Conservation (phyloP, 2,888 invertebrate species). For the Drosophila paramelanica region DNA sequence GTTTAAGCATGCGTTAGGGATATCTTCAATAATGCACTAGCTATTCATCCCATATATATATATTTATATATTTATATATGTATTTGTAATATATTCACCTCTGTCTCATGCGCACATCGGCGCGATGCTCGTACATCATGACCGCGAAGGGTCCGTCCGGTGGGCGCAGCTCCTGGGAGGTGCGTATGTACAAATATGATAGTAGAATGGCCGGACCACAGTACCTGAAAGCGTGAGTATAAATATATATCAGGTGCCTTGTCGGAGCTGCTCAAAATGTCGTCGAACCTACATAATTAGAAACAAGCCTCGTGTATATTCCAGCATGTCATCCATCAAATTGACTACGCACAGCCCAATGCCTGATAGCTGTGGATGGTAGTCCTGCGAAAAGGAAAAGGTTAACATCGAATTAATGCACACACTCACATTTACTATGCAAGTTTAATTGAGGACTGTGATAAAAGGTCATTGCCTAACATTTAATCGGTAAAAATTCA, state of each 20-base stretch:
- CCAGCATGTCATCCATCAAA: slow-evolving; percentile 88
- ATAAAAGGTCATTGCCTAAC: slow-evolving; percentile 24
- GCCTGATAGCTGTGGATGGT: slow-evolving; percentile 86
- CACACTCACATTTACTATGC: neutral
- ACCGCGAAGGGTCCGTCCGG: slow-evolving; percentile 86
- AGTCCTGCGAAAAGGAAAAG: slow-evolving; percentile 84
- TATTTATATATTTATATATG: no score
- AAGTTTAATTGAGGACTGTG: slow-evolving; percentile 2
- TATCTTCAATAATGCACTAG: no score
- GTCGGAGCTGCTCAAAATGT: neutral
- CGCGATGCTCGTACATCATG: slow-evolving; percentile 86
- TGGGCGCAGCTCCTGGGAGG: slow-evolving; percentile 87
- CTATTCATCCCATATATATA: no score
- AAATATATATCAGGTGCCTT: neutral
- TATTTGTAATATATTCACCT: slow-evolving; percentile 69
- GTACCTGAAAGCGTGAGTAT: slow-evolving; percentile 74
- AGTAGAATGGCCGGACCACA: slow-evolving; percentile 86
- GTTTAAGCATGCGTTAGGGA: no score
- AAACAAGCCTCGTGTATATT: slow-evolving; percentile 88
- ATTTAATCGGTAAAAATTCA: slow-evolving; percentile 31
- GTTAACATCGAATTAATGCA: slow-evolving; percentile 4
- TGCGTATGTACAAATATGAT: slow-evolving; percentile 88
- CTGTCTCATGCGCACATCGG: slow-evolving; percentile 83
- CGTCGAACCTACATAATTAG: slow-evolving; percentile 87
- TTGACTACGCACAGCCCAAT: slow-evolving; percentile 88